These are phyloP conservation scores for Drosophila trichaetosa DNA, from an alignment of 2,888 invertebrate species.

Conservation along the genomic window DNA sequence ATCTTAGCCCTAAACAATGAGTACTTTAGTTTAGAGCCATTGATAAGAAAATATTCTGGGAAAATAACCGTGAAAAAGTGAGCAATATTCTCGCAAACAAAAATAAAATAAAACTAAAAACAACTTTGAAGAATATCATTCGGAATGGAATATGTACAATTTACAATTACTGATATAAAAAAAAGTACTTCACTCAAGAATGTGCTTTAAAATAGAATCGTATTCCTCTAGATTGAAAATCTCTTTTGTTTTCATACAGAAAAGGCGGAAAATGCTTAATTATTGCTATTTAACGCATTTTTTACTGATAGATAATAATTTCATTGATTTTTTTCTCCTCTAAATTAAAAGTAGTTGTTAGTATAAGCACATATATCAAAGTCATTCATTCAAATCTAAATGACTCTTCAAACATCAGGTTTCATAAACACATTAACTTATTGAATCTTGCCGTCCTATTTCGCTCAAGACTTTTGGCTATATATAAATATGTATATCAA, in stretches of 20 bases:
- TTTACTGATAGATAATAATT: neutral
- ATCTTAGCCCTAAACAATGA: neutral
- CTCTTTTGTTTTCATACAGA: neutral
- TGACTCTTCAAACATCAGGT: neutral
- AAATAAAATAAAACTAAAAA: neutral
- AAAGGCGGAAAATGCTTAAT: neutral
- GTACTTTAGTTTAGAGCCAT: neutral
- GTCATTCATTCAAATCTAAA: neutral
- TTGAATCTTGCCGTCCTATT: neutral
- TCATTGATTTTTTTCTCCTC: neutral
- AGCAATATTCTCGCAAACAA: neutral
- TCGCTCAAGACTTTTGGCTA: conserved; percentile 16
- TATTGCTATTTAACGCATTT: neutral
- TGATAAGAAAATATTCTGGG: neutral
- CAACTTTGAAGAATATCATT: neutral
- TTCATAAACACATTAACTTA: conserved; percentile 1
- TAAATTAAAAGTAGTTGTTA: neutral
- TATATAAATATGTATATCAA: conserved; percentile 38
- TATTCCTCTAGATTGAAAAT: neutral
- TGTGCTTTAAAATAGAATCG: neutral
- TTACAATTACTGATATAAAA: neutral
- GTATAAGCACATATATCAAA: neutral
- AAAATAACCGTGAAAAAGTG: neutral
- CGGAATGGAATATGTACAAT: neutral
- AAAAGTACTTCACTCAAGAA: neutral